Evolutionary conservation across 1,140 invertebrate genomes (phyloP).

Genomic region (Kradibia gibbosae): DNA sequence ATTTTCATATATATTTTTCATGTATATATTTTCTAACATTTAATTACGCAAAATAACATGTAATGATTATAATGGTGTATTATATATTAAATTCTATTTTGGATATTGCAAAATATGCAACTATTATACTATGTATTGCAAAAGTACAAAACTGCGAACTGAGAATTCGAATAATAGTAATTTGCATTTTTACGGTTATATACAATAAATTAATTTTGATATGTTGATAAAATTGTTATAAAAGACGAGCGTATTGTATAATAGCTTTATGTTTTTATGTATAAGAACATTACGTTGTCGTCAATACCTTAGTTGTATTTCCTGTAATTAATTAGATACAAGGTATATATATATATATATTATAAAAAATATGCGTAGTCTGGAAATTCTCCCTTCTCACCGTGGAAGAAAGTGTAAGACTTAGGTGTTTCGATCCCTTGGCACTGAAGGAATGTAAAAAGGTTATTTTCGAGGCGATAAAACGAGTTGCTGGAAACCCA

Average conservation of each 20-base stretch:
- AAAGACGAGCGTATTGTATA: neutral
- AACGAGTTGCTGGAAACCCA: slow-evolving; percentile 30
- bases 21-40: neutral
- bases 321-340: slow-evolving; percentile 1
- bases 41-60: neutral
- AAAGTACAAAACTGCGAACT: neutral
- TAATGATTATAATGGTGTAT: neutral
- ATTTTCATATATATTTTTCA: too few relatives aligned
- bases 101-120: too few relatives aligned
- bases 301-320: neutral
- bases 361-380: neutral
- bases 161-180: neutral
- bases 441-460: neutral
- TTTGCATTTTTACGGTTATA: neutral
- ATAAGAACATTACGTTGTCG: neutral
- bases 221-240: neutral
- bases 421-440: neutral
- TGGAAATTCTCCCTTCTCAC: neutral
- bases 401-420: slow-evolving; percentile 2
- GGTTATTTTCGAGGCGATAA: slow-evolving; percentile 47
- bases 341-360: neutral
- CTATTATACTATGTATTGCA: neutral
- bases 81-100: neutral
- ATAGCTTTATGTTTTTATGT: neutral
- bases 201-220: neutral